phyloP scores from a whole-genome alignment of 2,113 vertebrate genomes.

The Cichladusa arquata region DNA sequence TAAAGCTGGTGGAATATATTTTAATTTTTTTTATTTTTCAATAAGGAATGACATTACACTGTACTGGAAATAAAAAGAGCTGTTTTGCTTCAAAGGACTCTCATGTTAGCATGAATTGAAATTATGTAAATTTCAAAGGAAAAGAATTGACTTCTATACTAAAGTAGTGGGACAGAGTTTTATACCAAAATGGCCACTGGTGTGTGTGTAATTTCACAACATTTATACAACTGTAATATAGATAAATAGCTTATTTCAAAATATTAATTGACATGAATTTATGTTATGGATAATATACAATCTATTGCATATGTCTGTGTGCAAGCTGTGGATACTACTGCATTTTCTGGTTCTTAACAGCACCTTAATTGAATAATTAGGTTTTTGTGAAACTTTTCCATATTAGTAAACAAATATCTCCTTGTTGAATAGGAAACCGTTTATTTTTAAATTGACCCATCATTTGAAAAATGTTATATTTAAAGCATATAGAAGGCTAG shows the following conservation, averaged over 20 bases:
- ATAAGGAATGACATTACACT: neutral
- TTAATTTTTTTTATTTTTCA: neutral
- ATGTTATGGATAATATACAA: neutral
- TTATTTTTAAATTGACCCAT: neutral
- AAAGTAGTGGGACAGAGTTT: neutral
- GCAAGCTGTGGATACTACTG: neutral
- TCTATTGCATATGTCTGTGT: neutral
- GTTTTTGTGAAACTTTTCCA: neutral
- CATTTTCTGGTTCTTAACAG: neutral
- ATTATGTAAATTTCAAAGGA: neutral
- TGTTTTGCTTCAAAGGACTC: neutral
- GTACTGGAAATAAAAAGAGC: neutral
- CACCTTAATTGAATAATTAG: neutral
- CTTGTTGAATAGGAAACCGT: neutral
- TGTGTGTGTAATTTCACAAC: neutral
- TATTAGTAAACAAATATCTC: neutral
- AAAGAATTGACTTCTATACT: neutral
- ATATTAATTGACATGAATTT: neutral
- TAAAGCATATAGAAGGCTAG: neutral
- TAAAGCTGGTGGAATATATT: fast-evolving
- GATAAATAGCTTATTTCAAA: neutral
- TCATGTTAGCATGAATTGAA: neutral
- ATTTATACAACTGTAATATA: neutral
- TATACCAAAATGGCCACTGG: neutral
- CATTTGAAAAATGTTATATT: neutral